These are phyloP conservation scores for Arrhamphus sclerolepis DNA, from an alignment of 2,797 vertebrate species.

Conservation along the genomic window DNA sequence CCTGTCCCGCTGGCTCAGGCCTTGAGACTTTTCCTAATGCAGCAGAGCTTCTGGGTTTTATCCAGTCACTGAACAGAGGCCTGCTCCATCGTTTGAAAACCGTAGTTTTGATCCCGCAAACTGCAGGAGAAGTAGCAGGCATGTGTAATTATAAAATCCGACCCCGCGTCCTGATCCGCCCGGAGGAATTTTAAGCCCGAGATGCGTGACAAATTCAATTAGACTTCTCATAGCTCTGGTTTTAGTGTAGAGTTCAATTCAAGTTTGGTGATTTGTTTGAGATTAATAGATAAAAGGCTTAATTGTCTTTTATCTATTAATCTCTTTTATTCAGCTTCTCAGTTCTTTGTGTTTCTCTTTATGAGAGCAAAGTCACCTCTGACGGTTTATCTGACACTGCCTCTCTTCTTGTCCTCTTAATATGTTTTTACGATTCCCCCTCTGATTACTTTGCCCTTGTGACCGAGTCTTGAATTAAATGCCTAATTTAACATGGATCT, in stretches of 20 bases:
- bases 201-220: constrained; percentile 15
- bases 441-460: constrained; percentile 80
- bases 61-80: too few relatives aligned
- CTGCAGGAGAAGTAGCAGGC: not conserved
- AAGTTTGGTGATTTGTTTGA: constrained; percentile 3
- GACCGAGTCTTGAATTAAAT: constrained; percentile 81
- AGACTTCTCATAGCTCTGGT: not conserved
- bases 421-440: constrained; percentile 64
- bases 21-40: not conserved
- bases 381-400: constrained; percentile 19
- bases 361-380: constrained; percentile 21
- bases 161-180: constrained; percentile 7
- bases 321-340: not conserved
- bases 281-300: not conserved
- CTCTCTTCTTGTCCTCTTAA: constrained; percentile 40
- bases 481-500: constrained; percentile 83
- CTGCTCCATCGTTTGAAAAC: not conserved
- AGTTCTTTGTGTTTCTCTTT: not conserved
- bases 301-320: not conserved
- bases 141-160: constrained; percentile 15
- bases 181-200: constrained; percentile 15
- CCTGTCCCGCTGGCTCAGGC: not conserved
- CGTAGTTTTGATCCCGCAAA: not conserved
- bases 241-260: constrained; percentile 4
- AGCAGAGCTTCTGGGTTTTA: not conserved